Evolutionary conservation across 2,888 invertebrate genomes (phyloP).

Genomic region (Carpatolechia fugitivella): DNA sequence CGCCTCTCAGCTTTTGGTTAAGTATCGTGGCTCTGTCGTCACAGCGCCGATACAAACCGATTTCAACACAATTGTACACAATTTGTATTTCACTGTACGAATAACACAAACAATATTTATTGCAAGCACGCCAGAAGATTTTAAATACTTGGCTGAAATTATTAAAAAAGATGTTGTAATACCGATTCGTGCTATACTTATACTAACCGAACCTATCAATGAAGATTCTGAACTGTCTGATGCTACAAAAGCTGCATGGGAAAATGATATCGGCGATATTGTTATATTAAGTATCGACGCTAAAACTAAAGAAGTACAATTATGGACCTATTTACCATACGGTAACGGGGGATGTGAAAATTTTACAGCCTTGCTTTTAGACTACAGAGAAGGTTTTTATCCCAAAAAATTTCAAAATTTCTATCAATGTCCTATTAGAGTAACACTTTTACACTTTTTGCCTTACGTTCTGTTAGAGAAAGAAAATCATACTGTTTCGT

Average conservation of each 20-base stretch:
- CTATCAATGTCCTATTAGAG: conserved; percentile 44
- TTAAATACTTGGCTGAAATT: conserved; percentile 24
- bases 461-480: conserved; percentile 33
- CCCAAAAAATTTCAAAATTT: conserved; percentile 49
- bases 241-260: conserved; percentile 41
- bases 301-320: conserved; percentile 24
- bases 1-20: conserved; percentile 33
- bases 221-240: conserved; percentile 23
- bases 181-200: conserved; percentile 40
- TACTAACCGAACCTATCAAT: conserved; percentile 29
- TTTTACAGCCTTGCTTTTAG: conserved; percentile 34
- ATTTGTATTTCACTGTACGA: conserved; percentile 21
- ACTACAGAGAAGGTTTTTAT: conserved; percentile 31
- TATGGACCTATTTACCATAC: conserved; percentile 50
- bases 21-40: conserved; percentile 35
- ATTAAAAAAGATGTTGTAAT: conserved; percentile 32
- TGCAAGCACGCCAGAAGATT: conserved; percentile 34
- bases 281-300: conserved; percentile 34
- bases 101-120: conserved; percentile 47
- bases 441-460: conserved; percentile 29
- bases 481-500: conserved; percentile 31
- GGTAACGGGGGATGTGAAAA: conserved; percentile 39
- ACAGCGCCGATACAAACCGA: conserved; percentile 27
- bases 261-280: conserved; percentile 46
- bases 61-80: conserved; percentile 21